These are phyloP conservation scores for Corythornis leucogaster DNA, from an alignment of 2,797 vertebrate genomes.

Conservation along the genomic window DNA sequence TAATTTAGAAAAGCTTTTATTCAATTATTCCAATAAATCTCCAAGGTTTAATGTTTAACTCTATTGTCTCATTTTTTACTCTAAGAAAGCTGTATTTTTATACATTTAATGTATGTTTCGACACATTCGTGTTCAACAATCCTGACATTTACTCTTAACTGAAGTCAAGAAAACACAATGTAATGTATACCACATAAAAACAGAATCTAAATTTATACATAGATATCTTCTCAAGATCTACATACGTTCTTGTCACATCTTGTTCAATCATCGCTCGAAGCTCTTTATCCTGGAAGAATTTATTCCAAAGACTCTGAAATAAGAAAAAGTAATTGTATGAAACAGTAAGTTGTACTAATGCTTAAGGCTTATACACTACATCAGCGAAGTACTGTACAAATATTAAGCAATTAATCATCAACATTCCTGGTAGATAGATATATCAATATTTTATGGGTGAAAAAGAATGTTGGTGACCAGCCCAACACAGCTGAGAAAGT, in stretches of 20 bases:
- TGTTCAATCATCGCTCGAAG: constrained; percentile 97
- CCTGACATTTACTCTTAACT: constrained; percentile 10
- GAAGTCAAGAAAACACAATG: constrained; percentile 6
- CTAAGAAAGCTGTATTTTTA: not conserved
- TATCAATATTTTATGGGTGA: not conserved
- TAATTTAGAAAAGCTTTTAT: constrained; percentile 69
- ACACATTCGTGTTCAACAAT: constrained; percentile 18
- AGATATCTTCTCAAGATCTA: constrained; percentile 51
- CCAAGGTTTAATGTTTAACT: constrained; percentile 27
- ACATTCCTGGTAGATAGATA: not conserved
- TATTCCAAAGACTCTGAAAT: constrained; percentile 94
- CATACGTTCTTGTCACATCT: constrained; percentile 95
- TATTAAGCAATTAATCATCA: constrained; percentile 32
- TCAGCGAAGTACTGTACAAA: not conserved
- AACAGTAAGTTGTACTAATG: not conserved
- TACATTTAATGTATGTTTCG: constrained; percentile 34
- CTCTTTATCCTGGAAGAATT: constrained; percentile 98
- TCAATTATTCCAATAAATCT: constrained; percentile 43
- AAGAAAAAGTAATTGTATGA: constrained; percentile 47
- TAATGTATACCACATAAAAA: constrained; percentile 12
- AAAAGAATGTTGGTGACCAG: not conserved
- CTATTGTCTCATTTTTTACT: not conserved
- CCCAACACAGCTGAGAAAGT: not conserved
- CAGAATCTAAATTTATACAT: not conserved
- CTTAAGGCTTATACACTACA: not conserved